Conservation (phyloP, 2,113 vertebrate species). For the Xiphophorus hellerii region DNA sequence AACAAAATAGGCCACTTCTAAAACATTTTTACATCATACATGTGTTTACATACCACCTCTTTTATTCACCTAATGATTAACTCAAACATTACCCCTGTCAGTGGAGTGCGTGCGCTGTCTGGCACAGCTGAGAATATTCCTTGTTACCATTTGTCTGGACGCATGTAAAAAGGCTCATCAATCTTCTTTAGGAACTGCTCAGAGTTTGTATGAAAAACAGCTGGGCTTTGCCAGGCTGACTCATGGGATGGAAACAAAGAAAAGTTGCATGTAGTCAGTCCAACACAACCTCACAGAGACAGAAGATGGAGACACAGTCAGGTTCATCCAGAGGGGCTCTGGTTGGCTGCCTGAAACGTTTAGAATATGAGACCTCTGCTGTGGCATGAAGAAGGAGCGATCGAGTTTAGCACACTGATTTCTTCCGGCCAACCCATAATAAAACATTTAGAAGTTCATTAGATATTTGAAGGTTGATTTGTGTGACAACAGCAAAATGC, state of each 20-base stretch:
- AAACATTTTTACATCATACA: conserved; percentile 26
- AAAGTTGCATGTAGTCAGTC: conserved; percentile 47
- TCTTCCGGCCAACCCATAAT: conserved; percentile 33
- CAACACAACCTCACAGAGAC: conserved; percentile 56
- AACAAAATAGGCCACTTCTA: not conserved
- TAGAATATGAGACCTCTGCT: conserved; percentile 9
- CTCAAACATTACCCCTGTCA: conserved; percentile 36
- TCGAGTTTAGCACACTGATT: conserved; percentile 12
- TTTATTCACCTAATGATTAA: conserved; percentile 49
- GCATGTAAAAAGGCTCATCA: conserved; percentile 78
- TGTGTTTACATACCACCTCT: conserved; percentile 44
- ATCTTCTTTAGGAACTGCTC: conserved; percentile 76
- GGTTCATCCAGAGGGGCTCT: conserved; percentile 28
- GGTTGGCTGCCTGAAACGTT: conserved; percentile 47
- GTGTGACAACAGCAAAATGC: conserved; percentile 6
- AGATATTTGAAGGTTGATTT: conserved; percentile 2
- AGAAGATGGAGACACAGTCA: conserved; percentile 60
- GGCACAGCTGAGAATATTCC: conserved; percentile 57
- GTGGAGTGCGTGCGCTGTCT: conserved; percentile 46
- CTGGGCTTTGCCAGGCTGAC: conserved; percentile 66
- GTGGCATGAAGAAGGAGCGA: conserved; percentile 18
- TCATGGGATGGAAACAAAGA: conserved; percentile 75
- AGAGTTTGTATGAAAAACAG: conserved; percentile 76
- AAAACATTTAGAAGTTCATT: conserved; percentile 29
- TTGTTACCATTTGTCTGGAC: conserved; percentile 75